Conservation (phyloP, 2,888 invertebrate species). For the Bombyx huttoni region DNA sequence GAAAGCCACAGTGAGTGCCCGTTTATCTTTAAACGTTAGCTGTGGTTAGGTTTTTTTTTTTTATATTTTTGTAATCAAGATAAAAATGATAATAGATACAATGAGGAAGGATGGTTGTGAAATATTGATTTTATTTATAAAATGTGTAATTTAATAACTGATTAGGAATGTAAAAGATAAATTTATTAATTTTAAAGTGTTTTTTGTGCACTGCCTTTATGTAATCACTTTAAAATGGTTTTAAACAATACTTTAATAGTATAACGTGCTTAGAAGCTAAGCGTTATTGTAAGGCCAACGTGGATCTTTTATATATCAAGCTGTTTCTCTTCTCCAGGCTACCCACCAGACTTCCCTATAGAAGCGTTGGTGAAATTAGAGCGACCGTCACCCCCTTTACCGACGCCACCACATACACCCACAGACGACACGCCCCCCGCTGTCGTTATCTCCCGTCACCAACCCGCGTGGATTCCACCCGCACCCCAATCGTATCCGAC, state of each 20-base stretch:
- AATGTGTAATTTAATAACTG: too few species aligned
- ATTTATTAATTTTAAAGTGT: too few species aligned
- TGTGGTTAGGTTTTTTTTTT: constrained; percentile 3
- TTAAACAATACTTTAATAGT: too few species aligned
- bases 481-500: constrained; percentile 42
- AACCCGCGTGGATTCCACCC: constrained; percentile 45
- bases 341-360: constrained; percentile 72
- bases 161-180: too few species aligned
- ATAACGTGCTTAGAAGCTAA: too few species aligned
- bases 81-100: not conserved
- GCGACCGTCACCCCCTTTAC: constrained; percentile 73
- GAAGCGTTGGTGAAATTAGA: constrained; percentile 74
- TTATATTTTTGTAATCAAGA: not conserved
- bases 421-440: constrained; percentile 74
- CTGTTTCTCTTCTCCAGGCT: constrained; percentile 46
- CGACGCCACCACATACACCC: constrained; percentile 83
- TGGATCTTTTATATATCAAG: constrained; percentile 1
- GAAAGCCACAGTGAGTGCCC: constrained; percentile 51
- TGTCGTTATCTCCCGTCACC: constrained; percentile 54
- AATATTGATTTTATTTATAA: too few species aligned
- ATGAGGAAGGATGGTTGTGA: too few species aligned
- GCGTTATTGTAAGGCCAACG: too few species aligned
- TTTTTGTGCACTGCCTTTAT: too few species aligned
- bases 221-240: too few species aligned
- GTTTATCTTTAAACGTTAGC: constrained; percentile 5